These are phyloP conservation scores for Palloptera scutellata DNA, from an alignment of 2,888 invertebrate species.

Conservation along the genomic window DNA sequence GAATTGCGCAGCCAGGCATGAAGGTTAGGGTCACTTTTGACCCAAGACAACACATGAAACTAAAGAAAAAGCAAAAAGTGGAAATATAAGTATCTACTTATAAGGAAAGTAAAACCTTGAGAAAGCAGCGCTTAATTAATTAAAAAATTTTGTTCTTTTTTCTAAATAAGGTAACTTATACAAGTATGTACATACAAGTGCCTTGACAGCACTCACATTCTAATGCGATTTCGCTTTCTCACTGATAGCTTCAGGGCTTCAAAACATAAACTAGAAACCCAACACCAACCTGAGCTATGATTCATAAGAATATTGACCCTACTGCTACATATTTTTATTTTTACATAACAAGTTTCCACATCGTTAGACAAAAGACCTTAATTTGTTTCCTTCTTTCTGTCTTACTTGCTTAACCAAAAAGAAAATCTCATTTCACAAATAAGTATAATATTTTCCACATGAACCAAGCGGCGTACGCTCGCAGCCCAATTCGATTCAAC, in stretches of 20 bases:
- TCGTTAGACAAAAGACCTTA: constrained; percentile 20
- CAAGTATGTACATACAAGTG: too few relatives aligned
- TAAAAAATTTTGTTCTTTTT: not conserved
- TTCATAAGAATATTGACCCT: constrained; percentile 32
- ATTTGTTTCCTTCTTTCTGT: not conserved
- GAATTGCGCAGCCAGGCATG: constrained; percentile 31
- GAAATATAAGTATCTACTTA: not conserved
- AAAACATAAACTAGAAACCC: not conserved
- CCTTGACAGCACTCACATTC: not conserved
- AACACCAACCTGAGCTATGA: not conserved
- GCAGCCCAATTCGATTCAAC: too few relatives aligned
- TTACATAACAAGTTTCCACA: constrained; percentile 28
- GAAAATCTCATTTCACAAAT: constrained; percentile 2
- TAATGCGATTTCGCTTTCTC: constrained; percentile 32
- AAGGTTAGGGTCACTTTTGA: constrained; percentile 38
- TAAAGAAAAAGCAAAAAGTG: not conserved
- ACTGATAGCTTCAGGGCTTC: not conserved
- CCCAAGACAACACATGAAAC: constrained; percentile 15
- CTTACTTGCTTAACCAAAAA: not conserved
- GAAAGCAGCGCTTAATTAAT: constrained; percentile 13
- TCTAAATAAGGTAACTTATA: too few relatives aligned
- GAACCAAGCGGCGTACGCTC: too few relatives aligned
- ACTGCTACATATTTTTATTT: not conserved
- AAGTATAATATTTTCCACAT: not conserved
- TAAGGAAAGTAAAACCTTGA: constrained; percentile 27